Conservation (phyloP, 2,113 vertebrate species). For the Nettapus auritus region DNA sequence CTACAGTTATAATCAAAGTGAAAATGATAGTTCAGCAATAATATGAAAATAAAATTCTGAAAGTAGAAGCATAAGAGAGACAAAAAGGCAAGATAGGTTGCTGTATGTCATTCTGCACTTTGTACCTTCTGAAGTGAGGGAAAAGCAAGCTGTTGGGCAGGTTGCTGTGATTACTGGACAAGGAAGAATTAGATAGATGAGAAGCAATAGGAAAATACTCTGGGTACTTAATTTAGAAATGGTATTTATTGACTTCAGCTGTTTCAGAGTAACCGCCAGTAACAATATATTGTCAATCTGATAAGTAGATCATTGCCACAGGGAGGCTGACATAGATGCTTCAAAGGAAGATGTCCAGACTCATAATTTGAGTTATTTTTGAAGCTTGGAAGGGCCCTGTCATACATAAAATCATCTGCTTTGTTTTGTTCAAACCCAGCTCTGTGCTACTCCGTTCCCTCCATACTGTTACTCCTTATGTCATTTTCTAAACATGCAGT, state of each 20-base stretch:
- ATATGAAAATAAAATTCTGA: background rate
- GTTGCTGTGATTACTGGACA: background rate
- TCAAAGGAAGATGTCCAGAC: conserved; percentile 26
- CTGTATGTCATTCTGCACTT: background rate
- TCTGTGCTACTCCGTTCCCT: background rate
- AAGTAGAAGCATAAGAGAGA: background rate
- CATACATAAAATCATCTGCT: background rate
- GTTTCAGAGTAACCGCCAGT: conserved; percentile 29
- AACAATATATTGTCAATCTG: background rate
- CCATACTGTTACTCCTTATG: background rate
- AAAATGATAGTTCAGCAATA: background rate
- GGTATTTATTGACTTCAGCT: conserved; percentile 28
- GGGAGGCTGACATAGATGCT: background rate
- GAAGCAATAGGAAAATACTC: conserved; percentile 29
- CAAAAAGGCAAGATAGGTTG: background rate
- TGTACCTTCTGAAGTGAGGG: background rate
- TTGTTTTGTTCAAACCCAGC: background rate
- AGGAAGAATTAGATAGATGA: conserved; percentile 24
- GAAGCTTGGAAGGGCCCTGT: background rate
- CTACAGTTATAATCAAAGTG: accelerated
- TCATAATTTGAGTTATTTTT: conserved; percentile 4
- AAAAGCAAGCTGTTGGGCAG: background rate
- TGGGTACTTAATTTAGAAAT: conserved; percentile 34
- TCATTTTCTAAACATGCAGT: background rate
- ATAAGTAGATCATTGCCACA: conserved; percentile 23